phyloP scores from a whole-genome alignment of 2,113 vertebrate genomes.

The Orthonyx spaldingii region DNA sequence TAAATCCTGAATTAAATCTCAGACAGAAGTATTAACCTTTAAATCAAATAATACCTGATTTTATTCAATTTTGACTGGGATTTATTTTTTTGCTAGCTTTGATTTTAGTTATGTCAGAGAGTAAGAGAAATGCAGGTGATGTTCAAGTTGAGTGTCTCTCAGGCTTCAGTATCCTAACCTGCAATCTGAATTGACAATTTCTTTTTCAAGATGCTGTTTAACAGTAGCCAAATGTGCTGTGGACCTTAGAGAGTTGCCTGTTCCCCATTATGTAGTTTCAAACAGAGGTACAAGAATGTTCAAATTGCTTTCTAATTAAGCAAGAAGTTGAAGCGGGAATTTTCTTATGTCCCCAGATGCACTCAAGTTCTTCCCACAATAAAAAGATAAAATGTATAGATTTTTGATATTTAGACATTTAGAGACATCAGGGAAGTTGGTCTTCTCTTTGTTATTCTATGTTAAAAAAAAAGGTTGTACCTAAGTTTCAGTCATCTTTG shows the following conservation, averaged over 20 bases:
- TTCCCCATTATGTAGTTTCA: background rate
- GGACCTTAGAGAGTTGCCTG: background rate
- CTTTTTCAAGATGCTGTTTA: background rate
- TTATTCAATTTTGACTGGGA: background rate
- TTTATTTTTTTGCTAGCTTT: background rate
- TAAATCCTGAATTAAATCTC: background rate
- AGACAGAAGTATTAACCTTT: background rate
- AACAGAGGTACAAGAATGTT: background rate
- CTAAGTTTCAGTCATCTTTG: background rate
- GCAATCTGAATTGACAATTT: background rate
- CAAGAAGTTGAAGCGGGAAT: background rate
- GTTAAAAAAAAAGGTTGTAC: background rate
- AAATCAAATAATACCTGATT: background rate
- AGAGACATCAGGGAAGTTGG: background rate
- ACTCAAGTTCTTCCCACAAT: background rate
- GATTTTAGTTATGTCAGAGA: background rate
- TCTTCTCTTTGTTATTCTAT: background rate
- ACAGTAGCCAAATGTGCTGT: background rate
- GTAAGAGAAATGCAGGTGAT: background rate
- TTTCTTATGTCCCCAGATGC: background rate
- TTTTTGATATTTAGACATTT: background rate
- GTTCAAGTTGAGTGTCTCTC: background rate
- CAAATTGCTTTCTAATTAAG: background rate
- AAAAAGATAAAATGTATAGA: background rate
- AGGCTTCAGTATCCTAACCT: background rate